phyloP scores from a whole-genome alignment of 2,888 invertebrate genomes.

The Brenthis daphne region DNA sequence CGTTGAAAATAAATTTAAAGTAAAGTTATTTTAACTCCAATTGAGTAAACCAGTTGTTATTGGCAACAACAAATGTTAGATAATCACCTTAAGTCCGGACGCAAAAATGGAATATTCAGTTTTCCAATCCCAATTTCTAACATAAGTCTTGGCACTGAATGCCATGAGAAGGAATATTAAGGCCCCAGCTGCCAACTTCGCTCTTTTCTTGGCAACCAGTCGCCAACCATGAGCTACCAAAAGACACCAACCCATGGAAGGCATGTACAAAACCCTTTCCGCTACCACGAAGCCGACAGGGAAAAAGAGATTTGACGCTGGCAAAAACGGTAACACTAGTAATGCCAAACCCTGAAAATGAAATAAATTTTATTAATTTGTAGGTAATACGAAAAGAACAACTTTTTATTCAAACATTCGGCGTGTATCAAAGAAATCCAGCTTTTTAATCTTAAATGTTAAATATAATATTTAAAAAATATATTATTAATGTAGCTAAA shows the following conservation, averaged over 20 bases:
- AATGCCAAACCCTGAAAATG: slow-evolving; percentile 90
- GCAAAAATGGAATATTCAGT: slow-evolving; percentile 96
- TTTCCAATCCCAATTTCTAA: slow-evolving; percentile 96
- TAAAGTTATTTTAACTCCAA: neutral
- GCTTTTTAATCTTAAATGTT: no score
- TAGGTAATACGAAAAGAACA: neutral
- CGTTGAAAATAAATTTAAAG: no score
- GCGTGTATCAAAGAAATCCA: no score
- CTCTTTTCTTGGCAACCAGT: slow-evolving; percentile 84
- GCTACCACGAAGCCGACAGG: slow-evolving; percentile 99
- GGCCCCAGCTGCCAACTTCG: slow-evolving; percentile 85
- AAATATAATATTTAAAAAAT: no score
- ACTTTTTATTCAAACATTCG: no score
- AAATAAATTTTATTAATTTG: neutral
- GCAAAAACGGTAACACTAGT: slow-evolving; percentile 94
- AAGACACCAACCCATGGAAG: slow-evolving; percentile 98
- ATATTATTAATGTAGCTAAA: no score
- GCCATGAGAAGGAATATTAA: slow-evolving; percentile 87
- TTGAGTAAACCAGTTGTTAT: neutral
- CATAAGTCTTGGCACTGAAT: slow-evolving; percentile 92
- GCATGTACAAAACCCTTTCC: slow-evolving; percentile 96
- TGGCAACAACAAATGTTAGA: neutral
- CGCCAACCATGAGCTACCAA: slow-evolving; percentile 94
- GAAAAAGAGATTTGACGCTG: slow-evolving; percentile 98
- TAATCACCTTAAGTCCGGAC: slow-evolving; percentile 87